Conservation (phyloP, 2,797 vertebrate species). For the Hypotaenidia philippensis region DNA sequence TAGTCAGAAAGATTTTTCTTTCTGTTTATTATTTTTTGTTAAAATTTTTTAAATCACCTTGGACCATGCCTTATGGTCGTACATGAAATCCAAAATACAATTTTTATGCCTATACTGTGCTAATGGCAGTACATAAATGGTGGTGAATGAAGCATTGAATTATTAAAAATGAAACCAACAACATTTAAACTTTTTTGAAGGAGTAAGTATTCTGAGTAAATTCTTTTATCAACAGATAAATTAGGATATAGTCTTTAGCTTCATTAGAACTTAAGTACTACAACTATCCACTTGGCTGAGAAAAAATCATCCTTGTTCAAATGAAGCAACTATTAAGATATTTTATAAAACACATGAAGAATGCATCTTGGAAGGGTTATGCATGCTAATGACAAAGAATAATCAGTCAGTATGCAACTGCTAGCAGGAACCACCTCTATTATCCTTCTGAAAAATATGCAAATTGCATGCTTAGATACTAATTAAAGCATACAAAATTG, state of each 20-base stretch:
- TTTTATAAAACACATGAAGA: constrained; percentile 20
- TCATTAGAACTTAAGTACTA: constrained; percentile 2
- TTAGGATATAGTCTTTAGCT: not conserved
- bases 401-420: constrained; percentile 24
- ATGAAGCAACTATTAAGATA: constrained; percentile 18
- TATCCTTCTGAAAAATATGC: constrained; percentile 33
- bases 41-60: too few species aligned
- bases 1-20: not conserved
- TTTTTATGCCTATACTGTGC: not conserved
- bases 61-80: not conserved
- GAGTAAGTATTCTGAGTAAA: not conserved
- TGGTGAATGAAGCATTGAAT: not conserved
- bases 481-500: constrained; percentile 30
- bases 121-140: not conserved
- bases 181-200: not conserved
- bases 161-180: not conserved
- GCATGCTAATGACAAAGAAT: constrained; percentile 4
- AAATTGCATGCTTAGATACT: not conserved
- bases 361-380: not conserved
- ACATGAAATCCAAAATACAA: not conserved
- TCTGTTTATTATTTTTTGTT: too few species aligned
- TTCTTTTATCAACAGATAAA: not conserved
- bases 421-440: not conserved
- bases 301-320: constrained; percentile 14
- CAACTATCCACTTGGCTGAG: not conserved